Evolutionary conservation across 2,797 vertebrate genomes (phyloP).

Genomic region (Sebastes vulpes): DNA sequence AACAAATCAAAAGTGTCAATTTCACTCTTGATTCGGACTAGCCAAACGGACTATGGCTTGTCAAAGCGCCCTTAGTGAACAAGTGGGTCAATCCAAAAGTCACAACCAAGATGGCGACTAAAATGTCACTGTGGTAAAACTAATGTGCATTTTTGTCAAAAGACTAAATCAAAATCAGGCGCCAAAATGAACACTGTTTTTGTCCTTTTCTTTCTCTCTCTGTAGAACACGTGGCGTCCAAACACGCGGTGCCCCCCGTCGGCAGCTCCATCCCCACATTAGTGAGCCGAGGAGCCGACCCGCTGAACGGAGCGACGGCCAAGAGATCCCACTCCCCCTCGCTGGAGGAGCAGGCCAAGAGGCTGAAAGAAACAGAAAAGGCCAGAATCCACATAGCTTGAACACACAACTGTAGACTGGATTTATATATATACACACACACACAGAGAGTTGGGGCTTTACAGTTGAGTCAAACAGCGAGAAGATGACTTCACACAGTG

Average conservation of each 20-base stretch:
- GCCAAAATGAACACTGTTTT: neutral
- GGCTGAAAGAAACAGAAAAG: slow-evolving; percentile 89
- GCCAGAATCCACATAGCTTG: slow-evolving; percentile 85
- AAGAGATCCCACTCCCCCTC: slow-evolving; percentile 89
- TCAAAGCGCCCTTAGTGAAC: too few relatives aligned
- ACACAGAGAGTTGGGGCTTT: slow-evolving; percentile 41
- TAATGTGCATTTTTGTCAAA: neutral
- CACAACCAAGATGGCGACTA: neutral
- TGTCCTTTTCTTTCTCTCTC: neutral
- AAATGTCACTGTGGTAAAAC: neutral
- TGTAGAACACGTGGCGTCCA: slow-evolving; percentile 68
- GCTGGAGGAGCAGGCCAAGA: slow-evolving; percentile 87
- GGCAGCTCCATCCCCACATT: slow-evolving; percentile 87
- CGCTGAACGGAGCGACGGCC: slow-evolving; percentile 83
- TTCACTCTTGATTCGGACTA: too few relatives aligned
- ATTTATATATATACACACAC: neutral
- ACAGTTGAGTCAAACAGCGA: slow-evolving; percentile 29
- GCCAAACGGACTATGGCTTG: too few relatives aligned
- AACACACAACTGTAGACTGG: slow-evolving; percentile 29
- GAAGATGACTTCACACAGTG: slow-evolving; percentile 44
- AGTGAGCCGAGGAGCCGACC: slow-evolving; percentile 79
- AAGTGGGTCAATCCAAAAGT: neutral
- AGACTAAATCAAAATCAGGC: neutral
- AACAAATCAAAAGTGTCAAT: too few relatives aligned
- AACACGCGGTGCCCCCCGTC: slow-evolving; percentile 60